phyloP scores from a whole-genome alignment of 2,113 vertebrate species.

The Sylvilagus bachmani region DNA sequence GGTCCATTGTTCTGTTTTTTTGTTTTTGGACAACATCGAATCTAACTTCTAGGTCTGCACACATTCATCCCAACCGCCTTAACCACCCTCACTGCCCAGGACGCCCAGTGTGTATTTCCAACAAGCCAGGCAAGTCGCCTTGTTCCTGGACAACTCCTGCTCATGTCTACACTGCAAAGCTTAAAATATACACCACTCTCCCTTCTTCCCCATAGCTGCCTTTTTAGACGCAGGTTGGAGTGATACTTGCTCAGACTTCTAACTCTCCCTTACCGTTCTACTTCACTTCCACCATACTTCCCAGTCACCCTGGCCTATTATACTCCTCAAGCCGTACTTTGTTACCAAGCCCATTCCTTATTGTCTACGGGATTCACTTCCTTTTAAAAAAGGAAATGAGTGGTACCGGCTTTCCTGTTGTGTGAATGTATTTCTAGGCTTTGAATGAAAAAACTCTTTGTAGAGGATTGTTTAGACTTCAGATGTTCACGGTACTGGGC shows the following conservation, averaged over 20 bases:
- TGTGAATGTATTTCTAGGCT: background rate
- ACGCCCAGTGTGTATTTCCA: background rate
- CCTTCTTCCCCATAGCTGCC: background rate
- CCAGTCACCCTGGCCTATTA: background rate
- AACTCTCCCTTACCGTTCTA: background rate
- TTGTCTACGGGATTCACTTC: background rate
- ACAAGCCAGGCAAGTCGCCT: background rate
- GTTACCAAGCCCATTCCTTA: background rate
- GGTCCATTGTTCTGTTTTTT: background rate
- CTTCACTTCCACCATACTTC: background rate
- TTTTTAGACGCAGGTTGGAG: background rate
- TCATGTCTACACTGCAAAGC: background rate
- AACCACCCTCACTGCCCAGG: background rate
- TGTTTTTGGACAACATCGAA: background rate
- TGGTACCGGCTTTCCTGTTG: background rate
- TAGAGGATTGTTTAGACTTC: conserved; percentile 12
- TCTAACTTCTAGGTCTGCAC: background rate
- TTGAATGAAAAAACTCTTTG: background rate
- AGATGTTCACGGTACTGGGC: background rate
- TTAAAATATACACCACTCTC: background rate
- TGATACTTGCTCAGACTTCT: background rate
- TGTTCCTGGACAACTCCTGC: background rate
- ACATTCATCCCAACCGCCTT: background rate
- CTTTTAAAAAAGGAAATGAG: conserved; percentile 39
- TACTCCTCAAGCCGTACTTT: background rate